Base-by-base conservation (phyloP, 2,888 invertebrate genomes). In the Amblyjoppa fuscipennis region DNA sequence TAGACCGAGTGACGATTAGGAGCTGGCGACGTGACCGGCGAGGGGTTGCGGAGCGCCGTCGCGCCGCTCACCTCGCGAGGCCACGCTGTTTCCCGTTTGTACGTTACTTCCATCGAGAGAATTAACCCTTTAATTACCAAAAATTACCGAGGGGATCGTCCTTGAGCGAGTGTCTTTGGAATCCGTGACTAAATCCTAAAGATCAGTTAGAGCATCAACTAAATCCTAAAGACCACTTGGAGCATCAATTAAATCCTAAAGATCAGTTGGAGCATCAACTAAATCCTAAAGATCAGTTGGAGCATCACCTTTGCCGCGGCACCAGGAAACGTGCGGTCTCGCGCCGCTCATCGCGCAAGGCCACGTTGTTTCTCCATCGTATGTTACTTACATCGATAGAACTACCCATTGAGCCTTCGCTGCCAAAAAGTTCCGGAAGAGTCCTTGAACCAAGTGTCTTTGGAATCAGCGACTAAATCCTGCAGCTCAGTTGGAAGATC, bases 21-120 rank as follows among this genome's bases (percentile, higher is more conserved):
- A n/a, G 38, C 20, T 74, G 59, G 16, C 41, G 49, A 64, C 49
- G 64, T 64, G 28, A 64, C 59, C 61, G 59, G 59, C 41, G 28
- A 59, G 41, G 41, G 45, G 45, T 45, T 13, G 45, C 45, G 34
- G 41, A 61, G 74, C 64, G 64, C 64, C 75, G 75, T 75, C 75
- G 75, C 75, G 9, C 28, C 61, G 64, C 45, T 61, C 11, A 31
- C 16, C 31, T 49, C 28, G 20, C 64, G 31, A 49, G 49, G 64
- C 31, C 45, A 75, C 64, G 45, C 34, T 74, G 74, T 16, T 61
- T 31, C 25, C 34, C 16, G 31, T 13, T 31, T n/a, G 34, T 11
- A 59, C n/a, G 16, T 34, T 16, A 64, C 64, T 34, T 3, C 13
- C 28, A 59, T 28, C 25, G 28, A 59, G 6, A 45, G 16, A 69